Evolutionary conservation across 2,888 invertebrate species (phyloP).

Genomic region (Catocala fraxini): DNA sequence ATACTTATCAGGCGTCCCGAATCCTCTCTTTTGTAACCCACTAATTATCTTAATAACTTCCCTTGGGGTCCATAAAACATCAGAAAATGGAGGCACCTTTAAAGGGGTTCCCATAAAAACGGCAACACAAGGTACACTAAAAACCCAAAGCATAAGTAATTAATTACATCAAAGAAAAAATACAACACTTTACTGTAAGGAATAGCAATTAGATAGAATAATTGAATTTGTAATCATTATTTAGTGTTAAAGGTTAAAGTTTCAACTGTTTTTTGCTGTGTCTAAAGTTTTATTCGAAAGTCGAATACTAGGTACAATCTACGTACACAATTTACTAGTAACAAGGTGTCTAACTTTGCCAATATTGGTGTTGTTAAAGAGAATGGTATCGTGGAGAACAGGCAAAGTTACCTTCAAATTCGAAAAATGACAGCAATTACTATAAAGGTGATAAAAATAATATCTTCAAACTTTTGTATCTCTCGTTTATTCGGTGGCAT

Average conservation of each 20-base stretch:
- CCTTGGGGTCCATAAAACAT: constrained; percentile 28
- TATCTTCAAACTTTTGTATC: no score
- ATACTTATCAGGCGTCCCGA: constrained; percentile 25
- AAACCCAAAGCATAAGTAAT: constrained; percentile 7
- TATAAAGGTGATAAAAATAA: no score
- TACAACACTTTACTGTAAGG: constrained; percentile 1
- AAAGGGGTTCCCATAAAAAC: constrained; percentile 23
- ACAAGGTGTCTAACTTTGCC: neutral
- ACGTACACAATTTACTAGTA: neutral
- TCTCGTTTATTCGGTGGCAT: no score
- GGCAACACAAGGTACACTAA: constrained; percentile 6
- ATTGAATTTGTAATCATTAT: constrained; percentile 3
- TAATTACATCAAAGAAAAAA: constrained; percentile 10
- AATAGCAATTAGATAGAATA: constrained; percentile 5
- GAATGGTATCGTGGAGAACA: no score
- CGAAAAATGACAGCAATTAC: no score
- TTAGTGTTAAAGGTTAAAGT: neutral
- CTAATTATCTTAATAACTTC: constrained; percentile 36
- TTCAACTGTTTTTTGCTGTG: neutral
- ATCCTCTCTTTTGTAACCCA: constrained; percentile 11
- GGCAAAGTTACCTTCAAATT: no score
- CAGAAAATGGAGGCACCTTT: constrained; percentile 9
- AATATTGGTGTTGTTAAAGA: neutral
- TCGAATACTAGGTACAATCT: neutral
- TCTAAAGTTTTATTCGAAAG: neutral